Percentiles rank a stretch among this genome's conserved stretches.
These are phyloP conservation scores for Amniataba percoides DNA, from an alignment of 2,797 vertebrate genomes.

Conservation along the genomic window DNA sequence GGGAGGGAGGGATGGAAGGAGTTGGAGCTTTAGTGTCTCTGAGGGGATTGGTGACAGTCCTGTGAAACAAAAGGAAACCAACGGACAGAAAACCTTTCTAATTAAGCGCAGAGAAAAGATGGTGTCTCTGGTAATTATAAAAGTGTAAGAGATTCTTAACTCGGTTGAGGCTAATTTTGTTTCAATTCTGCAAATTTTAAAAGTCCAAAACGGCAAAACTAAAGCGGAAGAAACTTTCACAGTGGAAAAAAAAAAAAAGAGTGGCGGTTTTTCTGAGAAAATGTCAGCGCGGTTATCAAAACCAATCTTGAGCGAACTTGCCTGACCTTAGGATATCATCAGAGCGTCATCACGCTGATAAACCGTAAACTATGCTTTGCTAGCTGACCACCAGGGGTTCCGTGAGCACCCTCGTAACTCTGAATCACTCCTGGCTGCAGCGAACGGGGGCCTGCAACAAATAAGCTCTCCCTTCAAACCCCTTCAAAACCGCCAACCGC, in stretches of 20 bases:
- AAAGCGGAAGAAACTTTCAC: conserved; percentile 55
- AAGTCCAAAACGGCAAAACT: conserved; percentile 53
- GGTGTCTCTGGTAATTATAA: conserved; percentile 81
- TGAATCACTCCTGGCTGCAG: conserved; percentile 38
- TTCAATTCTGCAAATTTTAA: conserved; percentile 53
- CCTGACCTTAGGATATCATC: conserved; percentile 20
- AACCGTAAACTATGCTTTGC: background rate
- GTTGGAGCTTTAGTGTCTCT: conserved; percentile 76
- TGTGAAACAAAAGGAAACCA: conserved; percentile 82
- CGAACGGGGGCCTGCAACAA: conserved; percentile 60
- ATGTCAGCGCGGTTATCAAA: background rate
- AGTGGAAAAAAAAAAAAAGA: background rate
- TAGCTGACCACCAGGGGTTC: conserved; percentile 62
- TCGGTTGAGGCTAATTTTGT: conserved; percentile 54
- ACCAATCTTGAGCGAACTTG: conserved; percentile 14
- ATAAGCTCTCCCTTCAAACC: conserved; percentile 55
- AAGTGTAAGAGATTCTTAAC: conserved; percentile 82
- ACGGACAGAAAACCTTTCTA: conserved; percentile 80
- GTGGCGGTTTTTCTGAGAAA: conserved; percentile 13
- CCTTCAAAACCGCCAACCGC: conserved; percentile 49
- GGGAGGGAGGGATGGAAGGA: conserved; percentile 67
- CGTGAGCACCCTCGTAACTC: conserved; percentile 12
- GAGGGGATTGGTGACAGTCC: conserved; percentile 81
- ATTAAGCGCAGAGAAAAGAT: conserved; percentile 82
- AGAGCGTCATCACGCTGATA: background rate